Conservation (phyloP, 1,140 invertebrate species). For the Scaptomyza montana region DNA sequence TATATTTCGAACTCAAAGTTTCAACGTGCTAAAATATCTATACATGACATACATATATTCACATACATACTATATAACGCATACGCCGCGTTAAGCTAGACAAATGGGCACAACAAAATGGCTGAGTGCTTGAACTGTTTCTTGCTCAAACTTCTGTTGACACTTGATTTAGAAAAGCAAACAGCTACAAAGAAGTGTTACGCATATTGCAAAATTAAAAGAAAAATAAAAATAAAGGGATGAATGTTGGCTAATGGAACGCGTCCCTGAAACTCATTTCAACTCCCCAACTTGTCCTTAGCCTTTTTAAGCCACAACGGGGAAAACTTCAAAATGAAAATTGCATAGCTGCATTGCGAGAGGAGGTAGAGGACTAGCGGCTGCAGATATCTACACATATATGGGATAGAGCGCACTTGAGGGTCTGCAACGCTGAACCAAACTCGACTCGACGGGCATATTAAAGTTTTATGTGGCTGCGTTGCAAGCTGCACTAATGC, state of each 20-base stretch:
- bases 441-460: conserved; percentile 45
- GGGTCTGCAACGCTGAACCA: conserved; percentile 17
- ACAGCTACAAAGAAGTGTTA: conserved; percentile 13
- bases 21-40: conserved; percentile 43
- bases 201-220: conserved; percentile 62
- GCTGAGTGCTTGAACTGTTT: too few species aligned
- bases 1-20: too few species aligned
- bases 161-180: conserved; percentile 44
- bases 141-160: conserved; percentile 34
- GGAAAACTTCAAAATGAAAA: conserved; percentile 71
- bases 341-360: conserved; percentile 60
- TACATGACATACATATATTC: too few species aligned
- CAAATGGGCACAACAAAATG: conserved; percentile 48
- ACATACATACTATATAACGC: conserved; percentile 70
- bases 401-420: conserved; percentile 23
- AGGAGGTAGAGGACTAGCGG: conserved; percentile 11
- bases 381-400: conserved; percentile 29
- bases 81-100: conserved; percentile 54
- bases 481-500: conserved; percentile 36
- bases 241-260: conserved; percentile 54
- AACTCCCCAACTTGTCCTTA: conserved; percentile 3
- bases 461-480: conserved; percentile 65
- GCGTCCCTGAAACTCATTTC: conserved; percentile 59
- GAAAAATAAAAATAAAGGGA: background rate
- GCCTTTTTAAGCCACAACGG: conserved; percentile 27